phyloP scores from a whole-genome alignment of 1,140 invertebrate genomes.

The Mesaphorura yosii region DNA sequence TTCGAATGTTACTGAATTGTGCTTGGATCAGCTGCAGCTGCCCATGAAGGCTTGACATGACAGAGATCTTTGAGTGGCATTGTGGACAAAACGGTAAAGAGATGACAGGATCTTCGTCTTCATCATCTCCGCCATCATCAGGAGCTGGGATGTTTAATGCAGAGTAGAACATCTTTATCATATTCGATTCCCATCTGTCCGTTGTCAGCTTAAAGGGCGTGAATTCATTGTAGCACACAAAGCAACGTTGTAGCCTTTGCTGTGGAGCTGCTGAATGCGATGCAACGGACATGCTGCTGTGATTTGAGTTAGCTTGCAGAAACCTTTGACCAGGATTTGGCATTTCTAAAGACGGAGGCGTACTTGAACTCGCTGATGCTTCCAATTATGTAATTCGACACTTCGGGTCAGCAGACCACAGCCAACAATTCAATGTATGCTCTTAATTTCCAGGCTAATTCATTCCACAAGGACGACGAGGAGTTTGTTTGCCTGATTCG shows the following conservation, averaged over 20 bases:
- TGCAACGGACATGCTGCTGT: too few relatives aligned
- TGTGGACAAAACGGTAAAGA: slow-evolving; percentile 25
- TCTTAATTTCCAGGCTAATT: too few relatives aligned
- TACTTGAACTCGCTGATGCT: too few relatives aligned
- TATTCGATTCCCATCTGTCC: slow-evolving; percentile 14
- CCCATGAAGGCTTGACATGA: slow-evolving; percentile 16
- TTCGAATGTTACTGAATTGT: slow-evolving; percentile 18
- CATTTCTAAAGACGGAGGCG: too few relatives aligned
- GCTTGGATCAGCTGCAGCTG: slow-evolving; percentile 18
- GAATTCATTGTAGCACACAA: slow-evolving; percentile 24
- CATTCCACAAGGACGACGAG: too few relatives aligned
- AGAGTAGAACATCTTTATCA: slow-evolving; percentile 22
- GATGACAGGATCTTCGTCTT: slow-evolving; percentile 16
- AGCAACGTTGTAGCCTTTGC: slow-evolving; percentile 15
- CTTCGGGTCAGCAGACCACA: too few relatives aligned
- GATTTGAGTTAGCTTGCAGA: not conserved
- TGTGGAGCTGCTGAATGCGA: not conserved
- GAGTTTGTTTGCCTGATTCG: too few relatives aligned
- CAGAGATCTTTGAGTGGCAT: slow-evolving; percentile 25
- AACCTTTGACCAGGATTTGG: not conserved
- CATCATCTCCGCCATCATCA: slow-evolving; percentile 10
- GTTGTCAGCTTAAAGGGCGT: slow-evolving; percentile 4
- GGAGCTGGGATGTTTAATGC: slow-evolving; percentile 13
- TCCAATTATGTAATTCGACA: too few relatives aligned
- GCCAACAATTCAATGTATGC: too few relatives aligned